Percentiles rank a stretch among this genome's conserved stretches.
Evolutionary conservation across 2,888 invertebrate genomes (phyloP).

Genomic region (Drosophila robusta): DNA sequence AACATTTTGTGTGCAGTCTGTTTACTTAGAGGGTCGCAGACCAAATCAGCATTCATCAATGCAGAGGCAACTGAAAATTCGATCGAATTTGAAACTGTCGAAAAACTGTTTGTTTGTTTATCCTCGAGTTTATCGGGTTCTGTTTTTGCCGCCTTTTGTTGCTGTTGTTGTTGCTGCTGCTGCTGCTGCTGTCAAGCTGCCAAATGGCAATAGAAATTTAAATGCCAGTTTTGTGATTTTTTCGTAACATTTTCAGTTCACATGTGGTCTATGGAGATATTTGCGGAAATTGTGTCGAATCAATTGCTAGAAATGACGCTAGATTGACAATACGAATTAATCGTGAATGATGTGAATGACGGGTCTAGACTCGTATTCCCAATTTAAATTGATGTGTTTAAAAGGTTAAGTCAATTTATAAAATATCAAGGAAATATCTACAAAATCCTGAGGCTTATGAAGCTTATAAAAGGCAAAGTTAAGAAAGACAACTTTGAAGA

Average conservation of each 20-base stretch:
- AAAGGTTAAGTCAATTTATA: slow-evolving; percentile 1
- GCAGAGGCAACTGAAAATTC: slow-evolving; percentile 22
- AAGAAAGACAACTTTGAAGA: too few species aligned
- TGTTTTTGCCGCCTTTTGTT: slow-evolving; percentile 38
- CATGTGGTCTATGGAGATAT: slow-evolving; percentile 34
- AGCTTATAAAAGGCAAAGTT: too few species aligned
- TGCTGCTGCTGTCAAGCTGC: slow-evolving; percentile 49
- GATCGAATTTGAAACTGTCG: slow-evolving; percentile 25
- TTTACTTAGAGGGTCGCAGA: slow-evolving; percentile 41
- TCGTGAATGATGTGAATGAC: slow-evolving; percentile 33
- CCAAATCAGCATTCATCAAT: slow-evolving; percentile 67
- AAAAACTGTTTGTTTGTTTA: slow-evolving; percentile 34
- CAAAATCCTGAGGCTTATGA: too few species aligned
- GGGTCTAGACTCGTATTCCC: background rate
- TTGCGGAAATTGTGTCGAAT: slow-evolving; percentile 26
- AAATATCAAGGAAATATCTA: background rate
- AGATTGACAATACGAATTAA: slow-evolving; percentile 45
- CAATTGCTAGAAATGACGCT: slow-evolving; percentile 21
- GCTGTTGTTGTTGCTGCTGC: slow-evolving; percentile 21
- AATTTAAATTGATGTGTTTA: slow-evolving; percentile 17
- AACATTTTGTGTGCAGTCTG: slow-evolving; percentile 35
- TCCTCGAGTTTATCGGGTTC: slow-evolving; percentile 40
- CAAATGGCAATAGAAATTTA: slow-evolving; percentile 72
- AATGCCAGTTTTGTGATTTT: slow-evolving; percentile 56
- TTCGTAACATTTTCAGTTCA: slow-evolving; percentile 10